These are phyloP conservation scores for Siniperca obscura DNA, from an alignment of 2,797 vertebrate species.

Conservation along the genomic window DNA sequence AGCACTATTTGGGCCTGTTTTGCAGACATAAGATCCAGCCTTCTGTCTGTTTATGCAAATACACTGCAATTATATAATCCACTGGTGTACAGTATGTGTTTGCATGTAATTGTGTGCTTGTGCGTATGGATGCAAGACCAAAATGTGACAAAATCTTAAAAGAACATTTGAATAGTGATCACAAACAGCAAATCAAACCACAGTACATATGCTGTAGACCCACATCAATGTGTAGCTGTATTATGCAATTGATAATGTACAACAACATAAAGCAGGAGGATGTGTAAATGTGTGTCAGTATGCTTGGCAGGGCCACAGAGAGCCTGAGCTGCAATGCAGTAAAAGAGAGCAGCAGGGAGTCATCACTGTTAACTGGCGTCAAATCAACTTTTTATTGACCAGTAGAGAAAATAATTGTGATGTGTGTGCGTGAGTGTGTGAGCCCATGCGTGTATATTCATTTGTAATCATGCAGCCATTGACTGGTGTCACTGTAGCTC, in stretches of 20 bases:
- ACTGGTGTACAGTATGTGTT: slow-evolving; percentile 6
- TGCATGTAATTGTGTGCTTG: not conserved
- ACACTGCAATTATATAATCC: slow-evolving; percentile 12
- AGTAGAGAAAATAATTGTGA: slow-evolving; percentile 60
- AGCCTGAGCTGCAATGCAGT: slow-evolving; percentile 41
- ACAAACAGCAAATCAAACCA: not conserved
- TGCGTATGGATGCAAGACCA: not conserved
- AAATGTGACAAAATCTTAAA: not conserved
- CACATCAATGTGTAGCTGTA: not conserved
- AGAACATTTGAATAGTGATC: slow-evolving; percentile 2
- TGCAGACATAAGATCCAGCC: slow-evolving; percentile 5
- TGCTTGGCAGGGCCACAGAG: slow-evolving; percentile 45
- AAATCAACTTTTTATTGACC: slow-evolving; percentile 76
- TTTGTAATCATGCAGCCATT: slow-evolving; percentile 51
- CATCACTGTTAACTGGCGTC: slow-evolving; percentile 47
- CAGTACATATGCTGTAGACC: not conserved
- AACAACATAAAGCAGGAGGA: slow-evolving; percentile 18
- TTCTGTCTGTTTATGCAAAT: slow-evolving; percentile 37
- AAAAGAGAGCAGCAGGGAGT: slow-evolving; percentile 45
- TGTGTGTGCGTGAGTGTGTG: slow-evolving; percentile 39
- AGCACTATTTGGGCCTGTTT: slow-evolving; percentile 19
- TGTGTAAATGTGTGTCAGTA: slow-evolving; percentile 68
- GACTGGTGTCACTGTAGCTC: slow-evolving; percentile 54
- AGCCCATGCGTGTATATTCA: slow-evolving; percentile 4
- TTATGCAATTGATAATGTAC: not conserved